phyloP scores from a whole-genome alignment of 35 echinoderm and acorn worm species.

The Hemicentrotus pulcherrimus region DNA sequence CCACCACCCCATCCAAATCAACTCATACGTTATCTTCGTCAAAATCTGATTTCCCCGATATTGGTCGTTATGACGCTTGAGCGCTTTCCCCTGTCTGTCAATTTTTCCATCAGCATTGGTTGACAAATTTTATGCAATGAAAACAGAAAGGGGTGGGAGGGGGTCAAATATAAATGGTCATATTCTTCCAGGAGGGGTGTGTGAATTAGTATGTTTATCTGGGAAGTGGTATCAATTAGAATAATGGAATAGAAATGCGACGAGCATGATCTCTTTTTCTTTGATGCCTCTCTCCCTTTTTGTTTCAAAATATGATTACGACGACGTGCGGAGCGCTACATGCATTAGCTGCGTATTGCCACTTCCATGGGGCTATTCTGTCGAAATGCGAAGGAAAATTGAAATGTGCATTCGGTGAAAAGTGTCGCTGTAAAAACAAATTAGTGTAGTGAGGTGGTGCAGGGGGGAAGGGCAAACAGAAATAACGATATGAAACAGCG shows the following conservation, averaged over 20 bases:
- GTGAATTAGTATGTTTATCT: conserved; percentile 22
- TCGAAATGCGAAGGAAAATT: conserved; percentile 21
- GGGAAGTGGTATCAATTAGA: background rate
- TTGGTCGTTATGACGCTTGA: conserved; percentile 34
- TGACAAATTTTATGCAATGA: background rate
- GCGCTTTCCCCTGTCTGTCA: background rate
- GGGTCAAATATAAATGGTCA: background rate
- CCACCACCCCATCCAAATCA: conserved; percentile 42
- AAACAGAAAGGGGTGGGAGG: background rate
- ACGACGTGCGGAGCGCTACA: background rate
- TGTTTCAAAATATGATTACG: conserved; percentile 1
- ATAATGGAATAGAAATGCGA: conserved; percentile 1
- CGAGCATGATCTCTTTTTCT: background rate
- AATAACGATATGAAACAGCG: conserved; percentile 18
- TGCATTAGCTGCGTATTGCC: background rate
- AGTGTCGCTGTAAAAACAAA: conserved; percentile 39
- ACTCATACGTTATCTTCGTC: conserved; percentile 37
- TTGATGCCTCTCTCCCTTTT: background rate
- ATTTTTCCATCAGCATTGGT: conserved; percentile 16
- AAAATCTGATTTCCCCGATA: conserved; percentile 44
- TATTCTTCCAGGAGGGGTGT: background rate
- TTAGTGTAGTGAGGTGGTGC: conserved; percentile 31
- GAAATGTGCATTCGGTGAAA: conserved; percentile 40
- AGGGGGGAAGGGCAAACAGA: background rate
- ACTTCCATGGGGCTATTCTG: background rate